Evolutionary conservation across 2,113 vertebrate genomes (phyloP).

Genomic region (Perca flavescens): DNA sequence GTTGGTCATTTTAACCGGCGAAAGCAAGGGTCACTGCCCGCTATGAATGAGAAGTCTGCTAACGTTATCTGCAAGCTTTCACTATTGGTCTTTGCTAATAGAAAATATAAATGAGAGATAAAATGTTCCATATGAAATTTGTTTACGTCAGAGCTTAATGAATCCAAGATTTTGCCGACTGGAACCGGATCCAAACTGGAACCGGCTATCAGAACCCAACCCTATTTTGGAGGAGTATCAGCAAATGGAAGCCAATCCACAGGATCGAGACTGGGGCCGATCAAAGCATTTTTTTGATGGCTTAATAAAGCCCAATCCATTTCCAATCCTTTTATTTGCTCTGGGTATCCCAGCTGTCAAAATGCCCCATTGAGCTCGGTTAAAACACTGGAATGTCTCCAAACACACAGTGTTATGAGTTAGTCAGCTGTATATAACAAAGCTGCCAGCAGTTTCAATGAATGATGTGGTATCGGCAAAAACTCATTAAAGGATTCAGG

Average conservation of each 20-base stretch:
- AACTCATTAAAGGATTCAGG: not conserved
- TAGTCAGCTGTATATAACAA: not conserved
- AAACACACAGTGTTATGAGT: not conserved
- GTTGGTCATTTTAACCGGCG: too few relatives aligned
- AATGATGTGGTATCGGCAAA: slow-evolving; percentile 2
- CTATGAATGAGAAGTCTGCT: not conserved
- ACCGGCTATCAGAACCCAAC: not conserved
- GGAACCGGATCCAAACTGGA: not conserved
- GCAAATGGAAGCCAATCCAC: not conserved
- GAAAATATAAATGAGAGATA: not conserved
- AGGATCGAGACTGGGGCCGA: not conserved
- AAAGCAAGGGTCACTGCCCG: too few relatives aligned
- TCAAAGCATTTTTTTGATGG: slow-evolving; percentile 14
- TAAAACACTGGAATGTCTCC: slow-evolving; percentile 8
- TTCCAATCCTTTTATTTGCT: slow-evolving; percentile 31
- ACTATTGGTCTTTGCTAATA: not conserved
- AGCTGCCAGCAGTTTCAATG: not conserved
- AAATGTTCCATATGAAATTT: not conserved
- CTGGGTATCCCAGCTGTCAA: slow-evolving; percentile 22
- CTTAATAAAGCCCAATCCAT: slow-evolving; percentile 8
- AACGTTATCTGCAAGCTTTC: not conserved
- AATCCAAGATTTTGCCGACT: not conserved
- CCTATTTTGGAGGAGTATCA: not conserved
- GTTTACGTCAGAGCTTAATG: not conserved
- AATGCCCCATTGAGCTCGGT: slow-evolving; percentile 16